Evolutionary conservation across 2,888 invertebrate species (phyloP).

Genomic region (Stenodera caucasica): DNA sequence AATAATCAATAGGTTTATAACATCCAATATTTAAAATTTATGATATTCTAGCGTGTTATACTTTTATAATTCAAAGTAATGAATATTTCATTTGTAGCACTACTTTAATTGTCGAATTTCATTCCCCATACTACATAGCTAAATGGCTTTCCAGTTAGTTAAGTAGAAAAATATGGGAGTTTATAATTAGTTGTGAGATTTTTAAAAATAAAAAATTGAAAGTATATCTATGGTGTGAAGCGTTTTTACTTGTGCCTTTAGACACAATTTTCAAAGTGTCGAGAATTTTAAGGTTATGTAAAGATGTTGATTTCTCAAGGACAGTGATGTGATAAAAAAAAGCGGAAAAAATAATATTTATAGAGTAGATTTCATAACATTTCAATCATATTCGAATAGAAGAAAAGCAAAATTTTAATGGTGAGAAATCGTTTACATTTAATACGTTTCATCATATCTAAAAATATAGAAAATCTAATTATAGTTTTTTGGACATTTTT

Average conservation of each 20-base stretch:
- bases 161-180: too few relatives aligned
- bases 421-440: background rate
- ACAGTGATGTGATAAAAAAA: background rate
- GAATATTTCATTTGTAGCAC: too few relatives aligned
- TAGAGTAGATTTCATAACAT: background rate
- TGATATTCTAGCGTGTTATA: background rate
- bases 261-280: background rate
- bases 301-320: background rate
- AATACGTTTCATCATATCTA: slow-evolving; percentile 10
- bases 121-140: too few relatives aligned
- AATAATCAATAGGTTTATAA: too few relatives aligned
- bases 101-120: too few relatives aligned
- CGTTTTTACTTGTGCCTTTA: background rate
- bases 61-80: background rate
- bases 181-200: too few relatives aligned
- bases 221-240: too few relatives aligned
- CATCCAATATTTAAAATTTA: background rate
- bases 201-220: too few relatives aligned
- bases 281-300: background rate
- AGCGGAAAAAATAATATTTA: background rate
- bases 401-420: background rate
- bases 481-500: slow-evolving; percentile 23
- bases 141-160: too few relatives aligned
- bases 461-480: slow-evolving; percentile 14
- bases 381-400: background rate